Percentiles rank a stretch among this genome's conserved stretches.
These are phyloP conservation scores for Ciconia maguari DNA, from an alignment of 2,113 vertebrate genomes.

Conservation along the genomic window DNA sequence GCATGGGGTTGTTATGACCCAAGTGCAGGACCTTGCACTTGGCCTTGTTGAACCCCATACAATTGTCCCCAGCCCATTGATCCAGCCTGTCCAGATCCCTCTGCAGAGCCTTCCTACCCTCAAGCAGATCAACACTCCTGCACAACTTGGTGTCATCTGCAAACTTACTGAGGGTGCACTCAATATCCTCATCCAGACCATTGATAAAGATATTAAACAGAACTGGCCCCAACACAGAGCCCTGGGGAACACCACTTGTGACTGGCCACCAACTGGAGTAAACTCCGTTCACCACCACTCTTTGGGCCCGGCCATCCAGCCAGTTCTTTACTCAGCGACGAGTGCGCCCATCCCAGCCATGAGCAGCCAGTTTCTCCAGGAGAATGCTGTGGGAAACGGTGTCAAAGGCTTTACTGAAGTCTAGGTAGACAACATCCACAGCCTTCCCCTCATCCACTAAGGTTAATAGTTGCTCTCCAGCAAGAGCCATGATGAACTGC, in stretches of 20 bases:
- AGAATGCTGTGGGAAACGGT: not conserved
- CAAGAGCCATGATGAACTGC: not conserved
- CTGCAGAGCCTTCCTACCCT: not conserved
- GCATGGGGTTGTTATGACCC: not conserved
- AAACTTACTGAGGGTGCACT: not conserved
- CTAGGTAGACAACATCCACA: not conserved
- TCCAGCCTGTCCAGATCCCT: not conserved
- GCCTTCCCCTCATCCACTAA: not conserved
- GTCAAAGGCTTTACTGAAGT: not conserved
- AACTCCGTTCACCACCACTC: not conserved
- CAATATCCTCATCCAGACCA: not conserved
- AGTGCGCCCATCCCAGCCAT: not conserved
- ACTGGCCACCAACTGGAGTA: not conserved
- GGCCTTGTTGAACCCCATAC: not conserved
- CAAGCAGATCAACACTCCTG: not conserved
- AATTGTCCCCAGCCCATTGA: not conserved
- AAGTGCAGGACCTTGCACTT: not conserved
- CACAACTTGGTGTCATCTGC: not conserved
- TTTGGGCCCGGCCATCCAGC: not conserved
- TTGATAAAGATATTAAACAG: not conserved
- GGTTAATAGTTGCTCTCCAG: not conserved
- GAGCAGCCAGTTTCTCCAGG: not conserved
- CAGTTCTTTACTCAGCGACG: not conserved
- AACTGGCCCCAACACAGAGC: not conserved
- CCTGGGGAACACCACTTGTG: not conserved